Base-by-base conservation (phyloP, 2,113 vertebrate species). In the Pheucticus melanocephalus region DNA sequence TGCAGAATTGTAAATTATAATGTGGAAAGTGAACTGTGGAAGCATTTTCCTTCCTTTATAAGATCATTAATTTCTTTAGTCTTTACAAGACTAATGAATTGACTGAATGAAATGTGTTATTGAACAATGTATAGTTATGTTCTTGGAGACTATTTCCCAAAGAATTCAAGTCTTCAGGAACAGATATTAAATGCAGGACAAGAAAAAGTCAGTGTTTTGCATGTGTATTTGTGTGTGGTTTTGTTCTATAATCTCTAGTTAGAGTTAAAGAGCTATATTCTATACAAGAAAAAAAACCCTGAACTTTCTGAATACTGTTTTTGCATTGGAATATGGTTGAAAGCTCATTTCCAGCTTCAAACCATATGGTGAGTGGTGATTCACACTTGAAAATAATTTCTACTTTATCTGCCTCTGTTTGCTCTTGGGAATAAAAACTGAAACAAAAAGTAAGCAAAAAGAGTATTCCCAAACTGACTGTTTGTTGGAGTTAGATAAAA, bases 361-460 rank as follows among this genome's bases (percentile, higher is more conserved):
- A 18, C 13, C 42, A 39, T 53, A 57, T 88, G 33, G 39, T 63
- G 23, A 48, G 28, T 24, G 54, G 30, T 82, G 51, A 78, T 82
- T 79, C 73, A 75, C 35, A 28, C 39, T 90, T 87, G 73, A 81
- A 95, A 84, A 86, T 44, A 61, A 87, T 90, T 93, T 8, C 51
- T 82, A 20, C 18, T 78, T 61, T 73, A 69, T 39, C 28, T 82
- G 42, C 47, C 33, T 53, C 57, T 84, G 33, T 18, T 82, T 82
- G 16, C 19, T 80, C 28, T 65, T 39, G 28, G 28, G 33, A 78
- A 78, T 81, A 81, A 91, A 91, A 94, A 44, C 30, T 56, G 27
- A 80, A 83, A 80, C 9, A 65, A 60, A 65, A 81, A 92, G n/a
- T 65, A 73, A 56, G 27, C 19, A 76, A 31, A 87, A 90, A 44